Percentiles rank a stretch among this genome's conserved stretches.
Conservation (phyloP, 2,888 invertebrate genomes). For the Agriotes lineatus region DNA sequence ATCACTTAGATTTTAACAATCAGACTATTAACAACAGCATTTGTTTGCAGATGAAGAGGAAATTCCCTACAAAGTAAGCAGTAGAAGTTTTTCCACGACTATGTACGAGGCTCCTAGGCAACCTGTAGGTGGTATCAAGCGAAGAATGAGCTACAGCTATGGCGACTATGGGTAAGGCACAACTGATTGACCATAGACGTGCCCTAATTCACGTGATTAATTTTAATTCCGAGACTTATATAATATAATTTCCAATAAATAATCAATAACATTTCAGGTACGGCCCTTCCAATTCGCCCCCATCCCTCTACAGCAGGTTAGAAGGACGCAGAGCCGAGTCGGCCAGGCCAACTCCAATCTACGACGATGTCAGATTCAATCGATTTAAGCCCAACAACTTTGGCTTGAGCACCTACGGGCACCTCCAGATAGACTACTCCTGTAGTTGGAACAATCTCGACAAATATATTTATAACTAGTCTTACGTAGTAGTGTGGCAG, state of each 20-base stretch:
- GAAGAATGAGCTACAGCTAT: slow-evolving; percentile 52
- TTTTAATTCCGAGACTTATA: too few species aligned
- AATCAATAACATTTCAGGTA: slow-evolving; percentile 15
- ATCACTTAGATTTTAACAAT: too few species aligned
- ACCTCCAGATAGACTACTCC: slow-evolving; percentile 85
- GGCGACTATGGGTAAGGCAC: slow-evolving; percentile 52
- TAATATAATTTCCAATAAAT: too few species aligned
- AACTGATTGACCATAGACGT: too few species aligned
- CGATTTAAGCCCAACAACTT: slow-evolving; percentile 71
- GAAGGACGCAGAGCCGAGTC: slow-evolving; percentile 45
- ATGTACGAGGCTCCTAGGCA: slow-evolving; percentile 11
- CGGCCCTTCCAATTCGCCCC: not conserved
- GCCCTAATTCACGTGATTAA: too few species aligned
- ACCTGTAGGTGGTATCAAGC: slow-evolving; percentile 27
- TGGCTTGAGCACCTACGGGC: slow-evolving; percentile 82
- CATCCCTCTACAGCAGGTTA: not conserved
- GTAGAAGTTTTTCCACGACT: slow-evolving; percentile 19
- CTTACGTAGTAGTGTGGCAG: too few species aligned
- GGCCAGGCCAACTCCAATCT: slow-evolving; percentile 58
- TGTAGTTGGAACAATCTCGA: slow-evolving; percentile 86
- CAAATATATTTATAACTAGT: slow-evolving; percentile 72
- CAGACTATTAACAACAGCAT: too few species aligned
- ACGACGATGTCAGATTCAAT: slow-evolving; percentile 66
- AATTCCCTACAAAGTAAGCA: not conserved
- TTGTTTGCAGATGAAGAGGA: slow-evolving; percentile 1